Percentiles rank a stretch among this genome's conserved stretches.
phyloP scores from a whole-genome alignment of 2,113 vertebrate species.

The Echinops telfairi region DNA sequence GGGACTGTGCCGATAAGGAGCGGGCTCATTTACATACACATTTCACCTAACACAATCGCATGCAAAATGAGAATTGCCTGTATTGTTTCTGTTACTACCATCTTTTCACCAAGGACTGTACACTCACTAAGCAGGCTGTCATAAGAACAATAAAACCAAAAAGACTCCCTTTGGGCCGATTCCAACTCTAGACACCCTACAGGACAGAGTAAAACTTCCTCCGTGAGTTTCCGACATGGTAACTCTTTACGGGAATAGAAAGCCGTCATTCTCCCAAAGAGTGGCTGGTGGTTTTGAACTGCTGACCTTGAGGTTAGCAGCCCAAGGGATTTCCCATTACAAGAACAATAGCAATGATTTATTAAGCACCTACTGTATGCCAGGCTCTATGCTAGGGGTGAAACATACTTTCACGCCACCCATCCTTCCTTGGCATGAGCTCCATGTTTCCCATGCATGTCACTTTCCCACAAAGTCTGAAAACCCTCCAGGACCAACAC shows the following conservation, averaged over 20 bases:
- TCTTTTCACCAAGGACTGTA: background rate
- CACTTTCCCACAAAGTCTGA: background rate
- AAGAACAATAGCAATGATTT: background rate
- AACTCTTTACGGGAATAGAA: too few species aligned
- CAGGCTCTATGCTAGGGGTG: background rate
- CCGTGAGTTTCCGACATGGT: too few species aligned
- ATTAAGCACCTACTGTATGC: background rate
- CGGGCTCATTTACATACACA: background rate
- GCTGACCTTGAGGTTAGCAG: too few species aligned
- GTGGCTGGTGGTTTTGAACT: too few species aligned
- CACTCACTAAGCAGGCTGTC: background rate
- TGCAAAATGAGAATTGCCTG: background rate
- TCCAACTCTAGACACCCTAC: too few species aligned
- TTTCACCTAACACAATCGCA: background rate
- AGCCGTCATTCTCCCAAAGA: too few species aligned
- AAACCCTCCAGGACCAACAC: background rate
- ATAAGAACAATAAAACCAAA: background rate
- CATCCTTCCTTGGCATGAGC: background rate
- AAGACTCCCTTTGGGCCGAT: too few species aligned
- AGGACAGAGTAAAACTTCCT: too few species aligned
- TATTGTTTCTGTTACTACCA: background rate
- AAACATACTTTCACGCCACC: background rate
- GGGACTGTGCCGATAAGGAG: background rate
- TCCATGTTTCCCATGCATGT: background rate
- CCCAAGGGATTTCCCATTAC: too few species aligned